Evolutionary conservation across 2,888 invertebrate species (phyloP).

Genomic region (Chrysomela aeneicollis): DNA sequence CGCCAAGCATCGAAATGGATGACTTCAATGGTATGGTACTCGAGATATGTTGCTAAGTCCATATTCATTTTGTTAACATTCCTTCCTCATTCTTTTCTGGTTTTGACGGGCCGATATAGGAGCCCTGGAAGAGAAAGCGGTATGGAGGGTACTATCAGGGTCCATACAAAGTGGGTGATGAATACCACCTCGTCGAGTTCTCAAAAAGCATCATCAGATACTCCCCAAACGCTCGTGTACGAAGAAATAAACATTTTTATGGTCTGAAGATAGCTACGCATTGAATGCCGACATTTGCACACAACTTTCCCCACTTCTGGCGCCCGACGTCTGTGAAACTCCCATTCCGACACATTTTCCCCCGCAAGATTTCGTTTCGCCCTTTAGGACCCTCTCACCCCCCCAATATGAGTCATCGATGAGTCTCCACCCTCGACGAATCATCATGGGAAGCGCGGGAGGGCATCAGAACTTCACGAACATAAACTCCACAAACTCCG

Average conservation of each 20-base stretch:
- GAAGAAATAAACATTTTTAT: constrained; percentile 7
- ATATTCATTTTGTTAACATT: too few relatives aligned
- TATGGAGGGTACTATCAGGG: too few relatives aligned
- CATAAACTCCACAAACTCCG: not conserved
- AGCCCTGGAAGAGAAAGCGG: too few relatives aligned
- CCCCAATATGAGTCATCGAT: constrained; percentile 47
- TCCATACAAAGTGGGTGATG: too few relatives aligned
- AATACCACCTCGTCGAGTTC: not conserved
- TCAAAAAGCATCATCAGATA: not conserved
- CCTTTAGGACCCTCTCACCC: constrained; percentile 10
- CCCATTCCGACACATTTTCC: constrained; percentile 10
- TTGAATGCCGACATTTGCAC: constrained; percentile 2
- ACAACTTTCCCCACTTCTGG: constrained; percentile 10
- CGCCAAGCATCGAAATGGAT: too few relatives aligned
- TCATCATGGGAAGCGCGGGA: constrained; percentile 18
- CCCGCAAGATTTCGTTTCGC: constrained; percentile 14
- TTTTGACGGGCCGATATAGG: too few relatives aligned
- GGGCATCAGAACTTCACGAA: constrained; percentile 3
- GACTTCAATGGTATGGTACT: too few relatives aligned
- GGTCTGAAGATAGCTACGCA: constrained; percentile 6
- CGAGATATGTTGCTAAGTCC: too few relatives aligned
- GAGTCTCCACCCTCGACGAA: constrained; percentile 32
- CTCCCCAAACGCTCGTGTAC: not conserved
- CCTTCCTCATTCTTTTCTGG: too few relatives aligned
- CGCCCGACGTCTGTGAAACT: constrained; percentile 18